A percentile compares a stretch with the other conserved stretches of the same genome.
Evolutionary conservation across 2,888 invertebrate species (phyloP).

Genomic region (Stegophylla sp.): DNA sequence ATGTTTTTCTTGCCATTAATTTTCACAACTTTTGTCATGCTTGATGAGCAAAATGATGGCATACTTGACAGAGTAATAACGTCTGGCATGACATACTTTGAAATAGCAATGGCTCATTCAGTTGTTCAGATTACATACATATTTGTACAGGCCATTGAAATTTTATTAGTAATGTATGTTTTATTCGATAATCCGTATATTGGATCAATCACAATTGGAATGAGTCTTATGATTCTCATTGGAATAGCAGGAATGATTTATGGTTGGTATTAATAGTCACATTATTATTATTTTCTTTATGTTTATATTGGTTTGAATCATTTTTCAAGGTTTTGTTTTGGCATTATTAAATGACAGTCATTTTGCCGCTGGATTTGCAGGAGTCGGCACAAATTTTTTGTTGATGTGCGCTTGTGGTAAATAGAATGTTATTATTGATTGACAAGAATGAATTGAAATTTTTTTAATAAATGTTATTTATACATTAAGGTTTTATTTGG

Average conservation of each 20-base stretch:
- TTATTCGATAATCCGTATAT: slow-evolving; percentile 62
- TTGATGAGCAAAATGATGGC: slow-evolving; percentile 63
- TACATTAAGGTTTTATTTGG: slow-evolving; percentile 57
- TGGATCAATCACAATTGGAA: slow-evolving; percentile 60
- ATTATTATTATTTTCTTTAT: not conserved
- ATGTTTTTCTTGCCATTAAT: slow-evolving; percentile 63
- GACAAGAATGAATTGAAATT: not conserved
- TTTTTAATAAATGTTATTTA: not conserved
- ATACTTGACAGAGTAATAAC: slow-evolving; percentile 63
- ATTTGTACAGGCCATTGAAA: slow-evolving; percentile 62
- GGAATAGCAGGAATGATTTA: slow-evolving; percentile 58
- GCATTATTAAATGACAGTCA: slow-evolving; percentile 60
- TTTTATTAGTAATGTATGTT: slow-evolving; percentile 62
- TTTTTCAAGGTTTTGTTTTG: slow-evolving; percentile 30
- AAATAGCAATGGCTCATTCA: slow-evolving; percentile 62
- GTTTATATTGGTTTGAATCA: not conserved
- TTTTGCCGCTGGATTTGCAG: slow-evolving; percentile 60
- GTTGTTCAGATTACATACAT: slow-evolving; percentile 62
- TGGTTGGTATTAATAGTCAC: slow-evolving; percentile 25
- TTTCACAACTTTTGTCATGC: slow-evolving; percentile 63
- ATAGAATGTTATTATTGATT: not conserved
- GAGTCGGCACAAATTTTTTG: slow-evolving; percentile 60
- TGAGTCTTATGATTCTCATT: slow-evolving; percentile 54
- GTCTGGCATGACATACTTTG: slow-evolving; percentile 62
- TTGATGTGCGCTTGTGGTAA: slow-evolving; percentile 60